Evolutionary conservation across 2,797 vertebrate species (phyloP).

Genomic region (Gorsachius magnificus): DNA sequence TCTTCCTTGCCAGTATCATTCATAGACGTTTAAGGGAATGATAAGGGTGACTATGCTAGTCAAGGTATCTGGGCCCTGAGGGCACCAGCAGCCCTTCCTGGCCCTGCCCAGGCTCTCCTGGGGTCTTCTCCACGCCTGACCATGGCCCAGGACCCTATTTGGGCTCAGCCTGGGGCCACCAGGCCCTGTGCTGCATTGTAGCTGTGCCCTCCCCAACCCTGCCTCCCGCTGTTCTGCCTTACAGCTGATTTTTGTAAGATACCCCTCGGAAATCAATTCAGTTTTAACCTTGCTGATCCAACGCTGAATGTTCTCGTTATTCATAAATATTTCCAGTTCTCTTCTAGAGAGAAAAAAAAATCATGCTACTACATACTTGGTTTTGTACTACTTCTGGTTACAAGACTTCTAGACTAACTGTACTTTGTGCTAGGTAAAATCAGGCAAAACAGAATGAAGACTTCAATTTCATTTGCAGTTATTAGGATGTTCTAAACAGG

Average conservation of each 20-base stretch:
- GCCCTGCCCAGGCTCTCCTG: background rate
- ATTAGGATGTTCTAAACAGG: background rate
- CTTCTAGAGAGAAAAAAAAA: background rate
- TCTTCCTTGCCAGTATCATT: background rate
- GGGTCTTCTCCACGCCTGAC: background rate
- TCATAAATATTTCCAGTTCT: background rate
- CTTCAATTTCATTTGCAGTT: background rate
- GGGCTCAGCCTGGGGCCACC: background rate
- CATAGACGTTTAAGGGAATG: background rate
- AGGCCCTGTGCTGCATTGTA: background rate
- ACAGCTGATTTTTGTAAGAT: background rate
- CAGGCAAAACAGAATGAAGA: background rate
- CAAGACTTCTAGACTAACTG: background rate
- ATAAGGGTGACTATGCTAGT: background rate
- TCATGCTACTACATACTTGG: fast-evolving
- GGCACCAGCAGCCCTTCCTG: background rate
- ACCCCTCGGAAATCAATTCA: background rate
- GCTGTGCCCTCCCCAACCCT: background rate
- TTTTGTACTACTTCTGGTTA: background rate
- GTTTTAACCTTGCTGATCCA: background rate
- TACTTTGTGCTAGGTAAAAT: background rate
- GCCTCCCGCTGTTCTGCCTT: background rate
- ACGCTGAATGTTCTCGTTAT: background rate
- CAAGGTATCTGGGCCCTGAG: background rate
- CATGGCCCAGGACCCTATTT: background rate